Evolutionary conservation across 2,113 vertebrate genomes (phyloP).

Genomic region (Rhinogobius similis): DNA sequence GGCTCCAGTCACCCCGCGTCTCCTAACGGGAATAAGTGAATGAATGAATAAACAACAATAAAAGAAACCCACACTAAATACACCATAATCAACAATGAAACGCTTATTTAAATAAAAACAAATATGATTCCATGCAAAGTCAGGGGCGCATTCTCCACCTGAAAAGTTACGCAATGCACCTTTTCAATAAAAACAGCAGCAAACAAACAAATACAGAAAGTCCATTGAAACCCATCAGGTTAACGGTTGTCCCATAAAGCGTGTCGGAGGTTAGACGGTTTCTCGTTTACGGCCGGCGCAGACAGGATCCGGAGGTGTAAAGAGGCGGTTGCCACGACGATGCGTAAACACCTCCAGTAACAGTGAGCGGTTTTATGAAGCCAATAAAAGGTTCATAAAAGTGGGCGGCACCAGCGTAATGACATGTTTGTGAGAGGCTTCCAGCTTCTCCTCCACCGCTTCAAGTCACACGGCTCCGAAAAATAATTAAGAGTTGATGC

Average conservation of each 20-base stretch:
- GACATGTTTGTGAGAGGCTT: not conserved
- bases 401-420: not conserved
- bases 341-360: not conserved
- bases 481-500: not conserved
- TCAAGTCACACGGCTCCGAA: not conserved
- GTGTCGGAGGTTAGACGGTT: not conserved
- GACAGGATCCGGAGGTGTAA: not conserved
- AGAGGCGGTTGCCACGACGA: not conserved
- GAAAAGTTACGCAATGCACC: too few relatives aligned
- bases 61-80: too few relatives aligned
- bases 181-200: too few relatives aligned
- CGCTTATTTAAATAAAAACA: too few relatives aligned
- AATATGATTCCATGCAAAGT: too few relatives aligned
- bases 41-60: too few relatives aligned
- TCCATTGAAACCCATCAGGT: not conserved
- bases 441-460: not conserved
- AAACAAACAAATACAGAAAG: not conserved
- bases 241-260: not conserved
- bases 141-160: too few relatives aligned
- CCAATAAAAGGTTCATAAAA: conserved; percentile 5
- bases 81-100: too few relatives aligned
- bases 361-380: not conserved
- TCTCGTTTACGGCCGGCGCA: not conserved
- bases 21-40: too few relatives aligned
- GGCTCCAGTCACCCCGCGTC: too few relatives aligned